phyloP scores from a whole-genome alignment of 2,888 invertebrate species.

The Apamea epomidion region DNA sequence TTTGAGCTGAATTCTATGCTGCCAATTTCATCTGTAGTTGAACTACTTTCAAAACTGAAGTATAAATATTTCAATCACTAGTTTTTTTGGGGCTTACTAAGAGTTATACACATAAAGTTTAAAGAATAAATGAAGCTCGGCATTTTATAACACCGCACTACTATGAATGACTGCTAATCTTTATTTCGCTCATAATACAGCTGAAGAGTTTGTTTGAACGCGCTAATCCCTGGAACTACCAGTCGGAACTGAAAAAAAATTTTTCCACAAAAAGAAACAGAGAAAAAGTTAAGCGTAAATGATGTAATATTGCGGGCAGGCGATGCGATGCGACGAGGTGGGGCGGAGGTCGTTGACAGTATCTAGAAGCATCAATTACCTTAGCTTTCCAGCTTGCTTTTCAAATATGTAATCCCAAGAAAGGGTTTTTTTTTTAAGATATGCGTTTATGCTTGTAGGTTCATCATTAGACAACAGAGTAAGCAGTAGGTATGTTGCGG shows the following conservation, averaged over 20 bases:
- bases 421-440: not conserved
- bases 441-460: not conserved
- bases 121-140: not conserved
- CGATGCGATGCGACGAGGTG: too few relatives aligned
- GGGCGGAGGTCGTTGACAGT: too few relatives aligned
- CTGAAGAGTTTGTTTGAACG: too few relatives aligned
- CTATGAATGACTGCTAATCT: not conserved
- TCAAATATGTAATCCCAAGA: not conserved
- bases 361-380: not conserved
- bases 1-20: not conserved
- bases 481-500: not conserved
- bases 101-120: not conserved
- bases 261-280: too few relatives aligned
- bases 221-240: too few relatives aligned
- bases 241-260: too few relatives aligned
- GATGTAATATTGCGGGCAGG: too few relatives aligned
- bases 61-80: slow-evolving; percentile 11
- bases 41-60: slow-evolving; percentile 26
- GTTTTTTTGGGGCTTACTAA: not conserved
- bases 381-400: not conserved
- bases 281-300: too few relatives aligned
- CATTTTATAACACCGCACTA: not conserved
- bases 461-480: not conserved
- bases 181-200: not conserved
- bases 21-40: not conserved